These are phyloP conservation scores for Antennarius striatus DNA, from an alignment of 2,113 vertebrate genomes.

Conservation along the genomic window DNA sequence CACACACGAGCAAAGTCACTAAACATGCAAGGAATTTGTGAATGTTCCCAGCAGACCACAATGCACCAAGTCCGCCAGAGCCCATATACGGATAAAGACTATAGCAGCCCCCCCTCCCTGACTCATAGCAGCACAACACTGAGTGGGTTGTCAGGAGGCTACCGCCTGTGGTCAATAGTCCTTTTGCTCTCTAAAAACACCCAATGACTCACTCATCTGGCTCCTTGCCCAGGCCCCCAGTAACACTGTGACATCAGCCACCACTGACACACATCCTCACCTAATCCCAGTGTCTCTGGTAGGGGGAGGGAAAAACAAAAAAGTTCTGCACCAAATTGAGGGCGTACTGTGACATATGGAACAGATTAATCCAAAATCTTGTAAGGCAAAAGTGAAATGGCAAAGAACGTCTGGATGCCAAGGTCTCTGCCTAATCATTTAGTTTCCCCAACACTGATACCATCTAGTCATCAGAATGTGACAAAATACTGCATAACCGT, in stretches of 20 bases:
- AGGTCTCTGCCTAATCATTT: no score
- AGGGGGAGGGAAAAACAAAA: not conserved
- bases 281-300: not conserved
- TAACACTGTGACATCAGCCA: constrained; percentile 57
- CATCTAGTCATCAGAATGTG: no score
- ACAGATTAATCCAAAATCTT: constrained; percentile 39
- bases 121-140: not conserved
- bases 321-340: constrained; percentile 22
- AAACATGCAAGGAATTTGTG: constrained; percentile 77
- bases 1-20: constrained; percentile 52
- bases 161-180: constrained; percentile 20
- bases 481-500: not conserved
- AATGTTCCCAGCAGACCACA: constrained; percentile 69
- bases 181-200: constrained; percentile 51
- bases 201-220: constrained; percentile 73
- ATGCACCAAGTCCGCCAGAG: constrained; percentile 41
- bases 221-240: constrained; percentile 6
- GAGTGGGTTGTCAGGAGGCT: not conserved
- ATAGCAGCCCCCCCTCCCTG: constrained; percentile 19
- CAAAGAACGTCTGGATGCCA: not conserved
- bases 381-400: constrained; percentile 9
- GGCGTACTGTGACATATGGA: constrained; percentile 51
- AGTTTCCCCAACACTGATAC: no score
- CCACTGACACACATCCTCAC: constrained; percentile 50
- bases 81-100: constrained; percentile 70